phyloP scores from a whole-genome alignment of 2,888 invertebrate genomes.

The Hedychridium roseum region DNA sequence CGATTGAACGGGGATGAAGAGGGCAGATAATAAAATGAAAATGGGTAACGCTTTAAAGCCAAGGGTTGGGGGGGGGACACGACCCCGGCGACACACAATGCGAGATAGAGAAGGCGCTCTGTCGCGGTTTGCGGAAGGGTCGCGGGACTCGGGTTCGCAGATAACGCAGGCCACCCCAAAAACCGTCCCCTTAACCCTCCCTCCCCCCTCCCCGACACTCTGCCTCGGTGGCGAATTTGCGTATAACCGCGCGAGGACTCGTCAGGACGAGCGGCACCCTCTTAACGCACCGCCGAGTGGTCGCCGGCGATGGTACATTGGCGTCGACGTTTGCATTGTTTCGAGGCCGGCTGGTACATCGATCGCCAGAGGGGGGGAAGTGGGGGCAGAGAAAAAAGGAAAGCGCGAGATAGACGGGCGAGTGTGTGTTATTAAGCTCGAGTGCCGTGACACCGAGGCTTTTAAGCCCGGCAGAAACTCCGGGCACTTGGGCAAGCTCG shows the following conservation, averaged over 20 bases:
- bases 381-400: not conserved
- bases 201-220: constrained; percentile 24
- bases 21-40: constrained; percentile 56
- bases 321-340: constrained; percentile 43
- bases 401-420: too few species aligned
- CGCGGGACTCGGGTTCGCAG: constrained; percentile 50
- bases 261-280: too few species aligned
- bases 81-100: constrained; percentile 50
- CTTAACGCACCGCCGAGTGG: constrained; percentile 25
- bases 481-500: too few species aligned
- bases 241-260: too few species aligned
- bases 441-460: constrained; percentile 18
- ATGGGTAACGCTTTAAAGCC: constrained; percentile 52
- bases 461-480: too few species aligned
- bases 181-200: constrained; percentile 26
- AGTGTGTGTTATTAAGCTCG: constrained; percentile 26
- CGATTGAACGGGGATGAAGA: constrained; percentile 38
- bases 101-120: constrained; percentile 42
- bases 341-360: constrained; percentile 3
- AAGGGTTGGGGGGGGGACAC: constrained; percentile 43
- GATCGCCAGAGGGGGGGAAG: not conserved
- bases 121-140: constrained; percentile 32
- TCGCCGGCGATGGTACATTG: constrained; percentile 38
- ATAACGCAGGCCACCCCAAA: constrained; percentile 45
- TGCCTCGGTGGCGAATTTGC: too few species aligned